These are phyloP conservation scores for Zonotrichia albicollis DNA, from an alignment of 2,797 vertebrate genomes.

Conservation along the genomic window DNA sequence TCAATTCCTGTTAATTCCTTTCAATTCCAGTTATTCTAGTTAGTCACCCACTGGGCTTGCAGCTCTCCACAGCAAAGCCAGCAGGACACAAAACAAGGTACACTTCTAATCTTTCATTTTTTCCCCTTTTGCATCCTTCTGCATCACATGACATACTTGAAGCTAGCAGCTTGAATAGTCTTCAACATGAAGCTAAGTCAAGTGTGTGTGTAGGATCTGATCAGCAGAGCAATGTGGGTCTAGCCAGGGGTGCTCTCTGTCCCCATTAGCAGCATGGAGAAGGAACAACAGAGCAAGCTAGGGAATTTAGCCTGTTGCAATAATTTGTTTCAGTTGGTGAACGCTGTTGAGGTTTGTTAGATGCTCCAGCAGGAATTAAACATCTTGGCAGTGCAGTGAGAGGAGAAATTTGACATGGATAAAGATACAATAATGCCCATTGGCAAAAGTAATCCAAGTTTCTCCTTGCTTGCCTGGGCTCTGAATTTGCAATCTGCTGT, in stretches of 20 bases:
- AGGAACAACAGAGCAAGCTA: neutral
- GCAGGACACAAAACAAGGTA: neutral
- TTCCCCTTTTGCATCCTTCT: neutral
- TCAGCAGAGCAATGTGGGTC: neutral
- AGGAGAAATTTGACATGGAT: neutral
- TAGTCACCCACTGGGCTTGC: neutral
- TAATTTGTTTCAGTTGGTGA: neutral
- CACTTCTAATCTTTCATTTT: neutral
- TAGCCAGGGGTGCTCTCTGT: neutral
- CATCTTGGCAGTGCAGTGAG: neutral
- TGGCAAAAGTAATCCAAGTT: neutral
- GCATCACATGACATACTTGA: neutral
- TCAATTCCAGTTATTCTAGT: neutral
- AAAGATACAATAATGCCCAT: neutral
- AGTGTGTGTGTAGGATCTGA: neutral
- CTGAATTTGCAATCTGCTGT: neutral
- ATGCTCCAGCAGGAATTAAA: neutral
- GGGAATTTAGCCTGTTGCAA: neutral
- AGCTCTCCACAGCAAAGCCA: neutral
- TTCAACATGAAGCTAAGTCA: neutral
- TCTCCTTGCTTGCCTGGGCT: neutral
- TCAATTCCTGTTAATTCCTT: neutral
- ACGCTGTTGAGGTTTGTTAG: slow-evolving; percentile 6
- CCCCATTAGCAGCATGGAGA: neutral
- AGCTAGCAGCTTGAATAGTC: neutral